phyloP scores from a whole-genome alignment of 37 sponge, comb jelly and placozoan genomes.

The Ianthella basta region DNA sequence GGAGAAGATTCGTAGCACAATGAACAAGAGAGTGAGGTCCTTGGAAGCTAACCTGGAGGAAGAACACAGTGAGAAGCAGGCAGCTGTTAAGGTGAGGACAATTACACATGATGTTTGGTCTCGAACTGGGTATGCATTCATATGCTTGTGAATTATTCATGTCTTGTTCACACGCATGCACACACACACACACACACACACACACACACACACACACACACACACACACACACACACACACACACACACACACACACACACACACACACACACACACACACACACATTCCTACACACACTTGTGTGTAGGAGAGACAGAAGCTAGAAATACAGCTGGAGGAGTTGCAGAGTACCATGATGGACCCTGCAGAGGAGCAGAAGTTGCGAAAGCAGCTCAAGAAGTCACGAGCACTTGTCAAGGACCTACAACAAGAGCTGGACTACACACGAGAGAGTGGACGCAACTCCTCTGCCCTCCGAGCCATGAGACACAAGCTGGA shows the following conservation, averaged over 20 bases:
- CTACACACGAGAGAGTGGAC: constrained; percentile 6
- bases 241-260: neutral
- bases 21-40: constrained; percentile 70
- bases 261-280: constrained; percentile 23
- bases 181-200: neutral
- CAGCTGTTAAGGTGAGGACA: constrained; percentile 83
- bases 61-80: constrained; percentile 82
- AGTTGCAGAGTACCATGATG: constrained; percentile 58
- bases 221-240: neutral
- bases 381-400: constrained; percentile 70
- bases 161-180: neutral
- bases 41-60: constrained; percentile 93
- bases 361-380: constrained; percentile 86
- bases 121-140: too few relatives aligned
- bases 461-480: neutral
- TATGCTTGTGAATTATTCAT: neutral
- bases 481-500: constrained; percentile 38
- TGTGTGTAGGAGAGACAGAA: neutral
- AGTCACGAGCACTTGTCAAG: constrained; percentile 62
- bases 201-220: neutral
- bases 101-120: too few relatives aligned
- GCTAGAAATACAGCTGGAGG: constrained; percentile 46
- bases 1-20: constrained; percentile 64
- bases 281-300: constrained; percentile 6
- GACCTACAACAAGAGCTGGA: constrained; percentile 33